These are phyloP conservation scores for Hippopotamus amphibius DNA, from an alignment of 2,113 vertebrate species.

Conservation along the genomic window DNA sequence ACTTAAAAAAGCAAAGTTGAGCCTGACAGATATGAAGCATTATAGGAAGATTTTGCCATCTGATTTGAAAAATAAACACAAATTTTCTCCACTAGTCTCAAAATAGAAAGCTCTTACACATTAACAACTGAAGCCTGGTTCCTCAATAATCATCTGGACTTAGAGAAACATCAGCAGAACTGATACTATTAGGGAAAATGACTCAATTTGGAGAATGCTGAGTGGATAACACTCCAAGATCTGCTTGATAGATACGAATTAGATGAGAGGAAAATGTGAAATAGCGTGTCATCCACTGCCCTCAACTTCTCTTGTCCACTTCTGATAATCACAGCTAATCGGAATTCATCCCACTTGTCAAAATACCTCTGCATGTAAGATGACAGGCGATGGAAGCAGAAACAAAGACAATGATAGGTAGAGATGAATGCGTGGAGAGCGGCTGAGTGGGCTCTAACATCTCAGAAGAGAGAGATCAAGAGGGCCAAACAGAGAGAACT, in stretches of 20 bases:
- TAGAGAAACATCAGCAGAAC: slow-evolving; percentile 66
- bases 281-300: slow-evolving; percentile 17
- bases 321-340: slow-evolving; percentile 63
- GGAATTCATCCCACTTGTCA: slow-evolving; percentile 61
- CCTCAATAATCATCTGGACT: slow-evolving; percentile 57
- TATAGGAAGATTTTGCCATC: background rate
- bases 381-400: background rate
- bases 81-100: background rate
- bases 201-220: slow-evolving; percentile 62
- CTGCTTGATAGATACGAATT: slow-evolving; percentile 64
- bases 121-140: slow-evolving; percentile 35
- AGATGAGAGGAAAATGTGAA: slow-evolving; percentile 63
- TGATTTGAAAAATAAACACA: slow-evolving; percentile 55
- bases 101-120: slow-evolving; percentile 52
- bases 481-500: slow-evolving; percentile 33
- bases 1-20: slow-evolving; percentile 45
- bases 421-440: background rate
- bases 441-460: slow-evolving; percentile 3
- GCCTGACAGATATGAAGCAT: background rate
- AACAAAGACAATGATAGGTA: slow-evolving; percentile 22
- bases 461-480: slow-evolving; percentile 1
- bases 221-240: slow-evolving; percentile 52
- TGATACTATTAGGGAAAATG: slow-evolving; percentile 70
- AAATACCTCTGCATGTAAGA: slow-evolving; percentile 44
- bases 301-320: slow-evolving; percentile 47